Conservation (phyloP, 2,888 invertebrate genomes). For the Orthosia incerta region DNA sequence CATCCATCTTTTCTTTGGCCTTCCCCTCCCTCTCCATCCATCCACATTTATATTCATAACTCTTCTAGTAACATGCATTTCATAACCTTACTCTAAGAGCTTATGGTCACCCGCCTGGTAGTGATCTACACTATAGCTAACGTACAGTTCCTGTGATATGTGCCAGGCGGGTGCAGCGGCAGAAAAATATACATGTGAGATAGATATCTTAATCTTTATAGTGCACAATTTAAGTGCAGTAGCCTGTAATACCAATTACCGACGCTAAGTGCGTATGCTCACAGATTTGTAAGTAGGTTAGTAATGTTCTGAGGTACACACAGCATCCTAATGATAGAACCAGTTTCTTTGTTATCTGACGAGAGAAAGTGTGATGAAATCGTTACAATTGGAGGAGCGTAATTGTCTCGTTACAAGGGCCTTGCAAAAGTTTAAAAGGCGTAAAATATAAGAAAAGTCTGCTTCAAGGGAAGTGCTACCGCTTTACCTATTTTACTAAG, state of each 20-base stretch:
- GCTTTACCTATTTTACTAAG: too few species aligned
- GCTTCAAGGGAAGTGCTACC: neutral
- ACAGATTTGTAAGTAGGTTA: constrained; percentile 37
- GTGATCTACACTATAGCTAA: too few species aligned
- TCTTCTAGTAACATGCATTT: too few species aligned
- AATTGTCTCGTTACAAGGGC: neutral
- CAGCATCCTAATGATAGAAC: constrained; percentile 51
- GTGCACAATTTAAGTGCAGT: constrained; percentile 26
- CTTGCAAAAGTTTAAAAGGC: neutral
- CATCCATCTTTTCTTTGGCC: too few species aligned
- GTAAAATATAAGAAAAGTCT: neutral
- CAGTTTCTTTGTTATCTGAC: constrained; percentile 32
- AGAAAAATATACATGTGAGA: too few species aligned
- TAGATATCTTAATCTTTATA: neutral
- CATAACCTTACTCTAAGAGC: too few species aligned
- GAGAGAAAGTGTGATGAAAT: constrained; percentile 39
- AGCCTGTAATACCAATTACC: neutral
- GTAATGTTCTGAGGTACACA: neutral
- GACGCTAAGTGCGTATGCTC: constrained; percentile 3
- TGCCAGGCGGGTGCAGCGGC: too few species aligned
- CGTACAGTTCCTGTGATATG: too few species aligned
- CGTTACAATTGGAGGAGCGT: constrained; percentile 23
- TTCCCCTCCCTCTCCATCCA: too few species aligned
- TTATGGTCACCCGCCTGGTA: too few species aligned
- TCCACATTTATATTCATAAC: too few species aligned